Conservation (phyloP, 2,113 vertebrate genomes). For the Gobiocypris rarus region DNA sequence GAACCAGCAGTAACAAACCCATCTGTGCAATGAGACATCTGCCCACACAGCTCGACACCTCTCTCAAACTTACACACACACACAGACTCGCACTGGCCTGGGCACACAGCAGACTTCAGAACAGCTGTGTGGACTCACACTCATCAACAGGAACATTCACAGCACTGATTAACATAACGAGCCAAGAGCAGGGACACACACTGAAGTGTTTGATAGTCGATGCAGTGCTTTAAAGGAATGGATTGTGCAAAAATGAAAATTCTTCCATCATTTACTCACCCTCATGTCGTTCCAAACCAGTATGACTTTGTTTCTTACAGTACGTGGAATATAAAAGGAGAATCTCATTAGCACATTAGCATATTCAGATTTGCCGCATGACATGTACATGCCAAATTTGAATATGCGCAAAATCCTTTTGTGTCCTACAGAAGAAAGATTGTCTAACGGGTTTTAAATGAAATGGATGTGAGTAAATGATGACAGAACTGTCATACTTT, state of each 20-base stretch:
- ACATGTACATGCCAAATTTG: constrained; percentile 27
- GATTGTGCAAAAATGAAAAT: background rate
- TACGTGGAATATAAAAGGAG: background rate
- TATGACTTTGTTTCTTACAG: background rate
- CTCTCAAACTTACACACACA: constrained; percentile 43
- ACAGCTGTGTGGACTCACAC: constrained; percentile 66
- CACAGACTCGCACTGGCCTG: constrained; percentile 41
- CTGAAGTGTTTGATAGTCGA: constrained; percentile 29
- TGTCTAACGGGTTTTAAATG: background rate
- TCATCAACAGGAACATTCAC: constrained; percentile 59
- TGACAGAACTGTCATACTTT: background rate
- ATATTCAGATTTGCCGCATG: background rate
- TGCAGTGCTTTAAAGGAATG: constrained; percentile 10
- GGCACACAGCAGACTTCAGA: constrained; percentile 52
- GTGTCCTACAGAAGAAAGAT: background rate
- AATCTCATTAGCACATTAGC: constrained; percentile 2
- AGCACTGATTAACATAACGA: constrained; percentile 58
- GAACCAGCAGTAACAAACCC: constrained; percentile 43
- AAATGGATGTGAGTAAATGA: constrained; percentile 11
- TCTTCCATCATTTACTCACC: background rate
- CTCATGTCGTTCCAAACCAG: background rate
- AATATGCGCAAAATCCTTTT: background rate
- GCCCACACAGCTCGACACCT: constrained; percentile 53
- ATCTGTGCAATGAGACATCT: constrained; percentile 52
- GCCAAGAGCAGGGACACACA: constrained; percentile 40